Percentiles rank a stretch among this genome's conserved stretches.
Conservation (phyloP, 2,113 vertebrate genomes). For the Salvelinus namaycush region DNA sequence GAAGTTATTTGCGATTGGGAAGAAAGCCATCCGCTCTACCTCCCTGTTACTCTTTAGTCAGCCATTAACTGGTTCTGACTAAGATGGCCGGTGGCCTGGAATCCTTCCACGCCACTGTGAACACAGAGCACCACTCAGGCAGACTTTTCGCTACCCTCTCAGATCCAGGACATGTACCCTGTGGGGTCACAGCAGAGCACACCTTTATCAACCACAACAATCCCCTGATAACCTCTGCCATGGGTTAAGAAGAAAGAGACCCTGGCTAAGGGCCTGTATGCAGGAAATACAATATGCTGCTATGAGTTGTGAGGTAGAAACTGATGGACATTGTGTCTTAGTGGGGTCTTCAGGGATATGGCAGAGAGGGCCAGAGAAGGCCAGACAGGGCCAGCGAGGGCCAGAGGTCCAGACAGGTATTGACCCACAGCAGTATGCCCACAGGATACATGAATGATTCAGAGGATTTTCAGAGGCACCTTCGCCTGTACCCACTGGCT, state of each 20-base stretch:
- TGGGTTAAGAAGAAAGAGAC: background rate
- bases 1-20: too few species aligned
- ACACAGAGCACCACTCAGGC: background rate
- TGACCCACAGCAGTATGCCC: slow-evolving; percentile 31
- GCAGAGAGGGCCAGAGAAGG: background rate
- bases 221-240: slow-evolving; percentile 11
- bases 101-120: background rate
- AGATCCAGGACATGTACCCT: background rate
- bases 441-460: slow-evolving; percentile 65
- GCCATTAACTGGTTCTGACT: slow-evolving; percentile 30
- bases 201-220: background rate
- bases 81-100: background rate
- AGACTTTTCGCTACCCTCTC: background rate
- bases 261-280: background rate
- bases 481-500: slow-evolving; percentile 37
- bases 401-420: background rate
- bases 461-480: slow-evolving; percentile 37
- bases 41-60: slow-evolving; percentile 31
- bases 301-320: background rate
- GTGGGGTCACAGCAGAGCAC: background rate
- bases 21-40: background rate
- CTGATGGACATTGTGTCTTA: background rate
- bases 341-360: background rate
- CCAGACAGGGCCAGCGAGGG: background rate
- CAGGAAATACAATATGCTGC: background rate